Base-by-base conservation (phyloP, 2,888 invertebrate genomes). In the Lysandra bellargus region DNA sequence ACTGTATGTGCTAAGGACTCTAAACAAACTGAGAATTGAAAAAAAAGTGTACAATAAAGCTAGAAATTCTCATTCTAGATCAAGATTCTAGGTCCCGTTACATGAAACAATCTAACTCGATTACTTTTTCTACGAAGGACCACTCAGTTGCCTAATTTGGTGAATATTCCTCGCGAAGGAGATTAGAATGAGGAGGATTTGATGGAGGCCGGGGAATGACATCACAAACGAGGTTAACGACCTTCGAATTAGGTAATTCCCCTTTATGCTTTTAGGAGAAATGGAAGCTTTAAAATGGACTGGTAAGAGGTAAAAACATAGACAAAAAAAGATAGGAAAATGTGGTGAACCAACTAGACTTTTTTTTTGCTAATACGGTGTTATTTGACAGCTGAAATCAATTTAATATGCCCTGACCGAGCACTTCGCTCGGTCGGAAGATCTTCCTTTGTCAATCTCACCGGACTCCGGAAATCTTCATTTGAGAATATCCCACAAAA, bases 211-310 rank as follows among this genome's bases (percentile, higher is more conserved):
- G 64, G 57, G 57, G 57, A 4, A 57, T 64, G 64, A 64, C 64
- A 4, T 64, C 64, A 30, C 64, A 30, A 64, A 30, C 64, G 64
- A 64, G 61, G 61, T 64, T 64, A 64, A 30, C 64, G 64, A 64
- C 64, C 64, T 64, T 64, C 30, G 12, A 64, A 64, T 64, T 64
- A 23, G 64, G 64, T 9, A 30, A 30, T 64, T 30, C 23, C 64
- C 30, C 30, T 30, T 30, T 30, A 12, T 23, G 30, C 64, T 64
- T 30, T 30, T 64, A 23, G 30, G 64, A 64, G 30, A 64, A 64
- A 64, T 64, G 30, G 30, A 4, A 30, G 9, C 61, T 23, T 61
- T 23, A 23, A 61, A 61, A 61, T 61, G 17, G 17, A 57, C 4
- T 57, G 57, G 57, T 57, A 57, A 57, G 57, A 2, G 49, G 49